A percentile compares a stretch with the other conserved stretches of the same genome.
These are phyloP conservation scores for Oenanthe melanoleuca DNA, from an alignment of 2,113 vertebrate genomes.

Conservation along the genomic window DNA sequence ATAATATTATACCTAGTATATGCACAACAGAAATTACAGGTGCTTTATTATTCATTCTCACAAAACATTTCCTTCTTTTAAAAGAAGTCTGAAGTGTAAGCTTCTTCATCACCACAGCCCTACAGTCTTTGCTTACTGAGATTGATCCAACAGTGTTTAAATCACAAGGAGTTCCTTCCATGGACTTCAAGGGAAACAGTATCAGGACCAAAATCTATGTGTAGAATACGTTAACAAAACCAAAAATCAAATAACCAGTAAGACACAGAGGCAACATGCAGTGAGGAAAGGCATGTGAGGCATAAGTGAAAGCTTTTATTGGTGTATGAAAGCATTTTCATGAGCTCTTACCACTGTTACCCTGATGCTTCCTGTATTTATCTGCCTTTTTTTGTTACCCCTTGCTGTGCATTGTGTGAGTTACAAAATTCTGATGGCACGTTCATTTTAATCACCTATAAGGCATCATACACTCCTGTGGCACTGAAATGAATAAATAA, in stretches of 20 bases:
- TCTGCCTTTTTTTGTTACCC: neutral
- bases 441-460: constrained; percentile 45
- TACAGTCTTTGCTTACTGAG: neutral
- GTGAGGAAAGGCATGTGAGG: constrained; percentile 18
- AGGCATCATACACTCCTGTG: neutral
- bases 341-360: constrained; percentile 8
- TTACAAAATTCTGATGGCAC: neutral
- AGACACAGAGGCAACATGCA: constrained; percentile 47
- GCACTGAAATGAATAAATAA: neutral
- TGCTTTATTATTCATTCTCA: neutral
- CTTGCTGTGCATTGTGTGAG: constrained; percentile 47
- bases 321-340: constrained; percentile 51
- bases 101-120: neutral
- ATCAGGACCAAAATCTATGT: neutral
- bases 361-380: neutral
- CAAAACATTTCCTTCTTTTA: neutral
- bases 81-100: neutral
- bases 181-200: constrained; percentile 11
- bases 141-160: neutral
- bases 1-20: neutral
- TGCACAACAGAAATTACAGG: neutral
- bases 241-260: constrained; percentile 66
- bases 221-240: neutral
- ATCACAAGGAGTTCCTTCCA: neutral
- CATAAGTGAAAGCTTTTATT: constrained; percentile 36